phyloP scores from a whole-genome alignment of 2,797 vertebrate genomes.

The Presbytis comata region DNA sequence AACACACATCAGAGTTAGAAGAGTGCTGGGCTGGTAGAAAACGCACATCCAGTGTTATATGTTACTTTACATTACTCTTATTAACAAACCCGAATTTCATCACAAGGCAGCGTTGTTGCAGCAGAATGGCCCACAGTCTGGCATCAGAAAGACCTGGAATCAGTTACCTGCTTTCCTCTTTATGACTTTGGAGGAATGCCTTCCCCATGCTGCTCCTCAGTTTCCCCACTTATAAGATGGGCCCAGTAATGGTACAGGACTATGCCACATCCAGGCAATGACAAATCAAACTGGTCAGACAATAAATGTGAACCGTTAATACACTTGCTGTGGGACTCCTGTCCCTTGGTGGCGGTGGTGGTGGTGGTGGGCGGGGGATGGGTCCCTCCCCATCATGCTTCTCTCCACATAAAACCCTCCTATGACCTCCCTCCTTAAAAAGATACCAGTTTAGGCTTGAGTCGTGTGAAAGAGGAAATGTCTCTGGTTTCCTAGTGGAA shows the following conservation, averaged over 20 bases:
- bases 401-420: background rate
- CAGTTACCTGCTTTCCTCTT: background rate
- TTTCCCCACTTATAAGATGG: background rate
- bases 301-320: background rate
- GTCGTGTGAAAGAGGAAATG: background rate
- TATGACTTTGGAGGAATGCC: background rate
- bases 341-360: background rate
- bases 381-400: no score
- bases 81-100: background rate
- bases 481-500: background rate
- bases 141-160: background rate
- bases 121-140: background rate
- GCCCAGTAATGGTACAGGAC: background rate
- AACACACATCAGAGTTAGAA: background rate
- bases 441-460: background rate
- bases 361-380: background rate
- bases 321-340: background rate
- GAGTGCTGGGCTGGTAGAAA: background rate
- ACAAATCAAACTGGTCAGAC: background rate
- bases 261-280: background rate
- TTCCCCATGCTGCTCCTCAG: background rate
- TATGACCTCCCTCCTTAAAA: background rate
- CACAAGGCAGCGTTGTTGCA: background rate
- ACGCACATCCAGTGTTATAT: fast-evolving
- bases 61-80: background rate